Base-by-base conservation (phyloP, 1,140 invertebrate species). In the Euglossa dilemma region DNA sequence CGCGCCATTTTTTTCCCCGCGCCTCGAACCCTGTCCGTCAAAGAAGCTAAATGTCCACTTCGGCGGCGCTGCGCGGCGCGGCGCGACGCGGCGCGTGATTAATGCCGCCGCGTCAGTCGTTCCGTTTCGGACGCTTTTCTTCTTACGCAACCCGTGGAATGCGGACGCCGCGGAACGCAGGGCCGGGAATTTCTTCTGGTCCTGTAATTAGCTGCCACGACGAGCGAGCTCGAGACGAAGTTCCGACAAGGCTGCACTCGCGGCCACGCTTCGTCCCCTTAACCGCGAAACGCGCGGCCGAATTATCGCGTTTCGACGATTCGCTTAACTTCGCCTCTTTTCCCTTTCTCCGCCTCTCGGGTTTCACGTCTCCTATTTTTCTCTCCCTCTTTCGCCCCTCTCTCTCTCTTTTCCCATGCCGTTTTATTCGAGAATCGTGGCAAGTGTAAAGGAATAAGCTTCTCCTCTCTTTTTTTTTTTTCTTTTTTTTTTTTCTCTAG, bases 91-190 rank as follows among this genome's bases (percentile, higher is more conserved):
- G 52, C 36, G 75, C 52, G 81, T 87, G 85, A 87, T 87, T 87
- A 87, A 87, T 87, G 85, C 56, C 36, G 36, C 36, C 36, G 36
- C 77, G 52, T 45, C 36, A 12, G 86, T 73, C 81, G 70, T 52
- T 47, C 71, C 64, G 57, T 77, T 87, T 87, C 61, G 71, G 64
- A 57, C 71, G 85, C 23, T 79, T 71, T 63, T 79, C 73, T 63
- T 86, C 80, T 87, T 84, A 77, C 86, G 85, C 85, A 80, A 87
- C 75, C 71, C 52, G 77, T 57, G 85, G 85, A 87, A 87, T 84
- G 86, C 86, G 81, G 54, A 87, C 80, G 69, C 56, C 85, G 59
- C 80, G 75, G 77, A 87, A 86, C 79, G 79, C 83, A 28, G 28
- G 43, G 52, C 16, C 36, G 36, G 23, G 74, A 86, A 74, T 87